Evolutionary conservation across 2,797 vertebrate species (phyloP).

Genomic region (Coluber constrictor): DNA sequence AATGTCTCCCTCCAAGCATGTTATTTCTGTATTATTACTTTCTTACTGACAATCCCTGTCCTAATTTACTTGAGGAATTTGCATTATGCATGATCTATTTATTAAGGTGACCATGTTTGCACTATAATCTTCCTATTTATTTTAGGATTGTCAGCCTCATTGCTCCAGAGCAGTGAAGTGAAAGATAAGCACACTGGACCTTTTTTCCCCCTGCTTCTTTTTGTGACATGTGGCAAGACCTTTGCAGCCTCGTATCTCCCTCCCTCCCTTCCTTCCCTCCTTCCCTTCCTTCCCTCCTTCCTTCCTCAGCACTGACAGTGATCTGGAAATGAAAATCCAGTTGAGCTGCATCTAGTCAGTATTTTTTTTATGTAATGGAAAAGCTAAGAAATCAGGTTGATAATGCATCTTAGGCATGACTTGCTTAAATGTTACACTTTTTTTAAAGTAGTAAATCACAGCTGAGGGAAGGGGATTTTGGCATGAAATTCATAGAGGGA

Average conservation of each 20-base stretch:
- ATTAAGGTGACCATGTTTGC: constrained; percentile 47
- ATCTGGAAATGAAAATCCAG: not conserved
- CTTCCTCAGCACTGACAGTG: not conserved
- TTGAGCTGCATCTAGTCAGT: not conserved
- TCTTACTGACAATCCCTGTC: constrained; percentile 10
- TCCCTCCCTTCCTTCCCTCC: not conserved
- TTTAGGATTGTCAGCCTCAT: not conserved
- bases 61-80: constrained; percentile 28
- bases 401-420: not conserved
- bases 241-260: not conserved
- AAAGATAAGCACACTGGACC: not conserved
- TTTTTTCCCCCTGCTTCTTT: not conserved
- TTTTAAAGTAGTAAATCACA: not conserved
- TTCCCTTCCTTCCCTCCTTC: too few relatives aligned
- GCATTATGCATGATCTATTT: constrained; percentile 46
- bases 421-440: not conserved
- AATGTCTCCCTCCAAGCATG: not conserved
- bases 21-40: constrained; percentile 8
- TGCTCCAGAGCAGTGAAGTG: not conserved
- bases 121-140: constrained; percentile 47
- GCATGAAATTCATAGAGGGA: not conserved
- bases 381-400: not conserved
- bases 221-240: not conserved
- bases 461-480: not conserved
- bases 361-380: not conserved